Conservation (phyloP, 2,888 invertebrate species). For the Platycheirus albimanus region DNA sequence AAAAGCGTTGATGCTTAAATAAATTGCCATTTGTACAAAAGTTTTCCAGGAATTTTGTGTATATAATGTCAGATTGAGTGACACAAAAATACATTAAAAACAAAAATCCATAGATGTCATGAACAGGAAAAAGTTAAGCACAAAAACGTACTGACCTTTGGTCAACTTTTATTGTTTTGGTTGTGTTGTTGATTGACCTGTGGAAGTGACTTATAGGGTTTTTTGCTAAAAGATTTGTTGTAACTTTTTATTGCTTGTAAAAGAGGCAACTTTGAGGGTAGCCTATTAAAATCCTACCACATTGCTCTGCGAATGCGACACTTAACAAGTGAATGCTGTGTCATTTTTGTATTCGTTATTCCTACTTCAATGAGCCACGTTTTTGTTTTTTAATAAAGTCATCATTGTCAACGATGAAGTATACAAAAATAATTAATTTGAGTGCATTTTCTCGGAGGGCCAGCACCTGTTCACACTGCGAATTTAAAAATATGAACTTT, state of each 20-base stretch:
- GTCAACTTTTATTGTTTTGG: neutral
- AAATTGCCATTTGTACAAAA: slow-evolving; percentile 59
- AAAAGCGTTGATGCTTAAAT: slow-evolving; percentile 62
- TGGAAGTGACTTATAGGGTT: neutral
- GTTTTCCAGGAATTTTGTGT: slow-evolving; percentile 18
- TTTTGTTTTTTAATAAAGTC: too few species aligned
- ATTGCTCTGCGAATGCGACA: too few species aligned
- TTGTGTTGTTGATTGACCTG: neutral
- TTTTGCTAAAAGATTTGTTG: neutral
- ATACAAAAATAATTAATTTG: too few species aligned
- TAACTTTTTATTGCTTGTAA: slow-evolving; percentile 17
- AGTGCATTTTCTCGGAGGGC: too few species aligned
- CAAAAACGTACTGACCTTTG: neutral
- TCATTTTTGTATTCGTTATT: too few species aligned
- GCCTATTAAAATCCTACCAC: too few species aligned
- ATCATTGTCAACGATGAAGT: too few species aligned
- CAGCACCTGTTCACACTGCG: too few species aligned
- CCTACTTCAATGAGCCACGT: too few species aligned
- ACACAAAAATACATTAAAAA: neutral
- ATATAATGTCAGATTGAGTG: slow-evolving; percentile 4
- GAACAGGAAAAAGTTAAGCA: slow-evolving; percentile 41
- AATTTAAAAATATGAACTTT: too few species aligned
- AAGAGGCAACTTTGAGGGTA: slow-evolving; percentile 1
- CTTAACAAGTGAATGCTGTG: too few species aligned
- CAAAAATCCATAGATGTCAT: slow-evolving; percentile 5